phyloP scores from a whole-genome alignment of 1,140 invertebrate genomes.

The Melipona quadrifasciata region DNA sequence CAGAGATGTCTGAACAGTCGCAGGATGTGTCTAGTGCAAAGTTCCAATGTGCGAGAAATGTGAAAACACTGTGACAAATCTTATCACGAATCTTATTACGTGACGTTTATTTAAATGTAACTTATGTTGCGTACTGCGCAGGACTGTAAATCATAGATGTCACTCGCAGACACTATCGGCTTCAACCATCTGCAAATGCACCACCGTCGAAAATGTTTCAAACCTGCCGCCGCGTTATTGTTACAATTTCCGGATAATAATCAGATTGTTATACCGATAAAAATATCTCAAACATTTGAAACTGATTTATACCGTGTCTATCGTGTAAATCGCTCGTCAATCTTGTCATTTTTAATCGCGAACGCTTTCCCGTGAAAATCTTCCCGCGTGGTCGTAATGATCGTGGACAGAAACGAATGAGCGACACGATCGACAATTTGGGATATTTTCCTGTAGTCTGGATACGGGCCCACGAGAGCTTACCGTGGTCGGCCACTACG shows the following conservation, averaged over 20 bases:
- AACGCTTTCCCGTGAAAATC: neutral
- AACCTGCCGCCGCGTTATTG: neutral
- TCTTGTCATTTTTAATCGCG: neutral
- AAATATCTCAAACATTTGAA: neutral
- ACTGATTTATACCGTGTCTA: neutral
- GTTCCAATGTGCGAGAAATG: neutral
- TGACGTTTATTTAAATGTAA: conserved; percentile 17
- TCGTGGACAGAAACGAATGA: neutral
- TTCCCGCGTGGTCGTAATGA: neutral
- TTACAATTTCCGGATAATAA: neutral
- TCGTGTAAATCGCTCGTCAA: neutral
- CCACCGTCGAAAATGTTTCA: neutral
- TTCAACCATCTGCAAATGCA: neutral
- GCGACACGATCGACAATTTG: conserved; percentile 15
- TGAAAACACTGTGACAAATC: conserved; percentile 1
- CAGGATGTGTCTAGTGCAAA: neutral
- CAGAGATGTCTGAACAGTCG: neutral
- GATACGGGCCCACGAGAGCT: conserved; percentile 42
- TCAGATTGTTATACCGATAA: neutral
- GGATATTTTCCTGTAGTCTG: conserved; percentile 44
- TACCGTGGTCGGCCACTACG: conserved; percentile 60
- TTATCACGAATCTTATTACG: neutral
- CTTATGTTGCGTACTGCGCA: neutral
- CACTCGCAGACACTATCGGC: neutral
- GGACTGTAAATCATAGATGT: neutral